phyloP scores from a whole-genome alignment of 2,797 vertebrate genomes.

The Somateria mollissima region DNA sequence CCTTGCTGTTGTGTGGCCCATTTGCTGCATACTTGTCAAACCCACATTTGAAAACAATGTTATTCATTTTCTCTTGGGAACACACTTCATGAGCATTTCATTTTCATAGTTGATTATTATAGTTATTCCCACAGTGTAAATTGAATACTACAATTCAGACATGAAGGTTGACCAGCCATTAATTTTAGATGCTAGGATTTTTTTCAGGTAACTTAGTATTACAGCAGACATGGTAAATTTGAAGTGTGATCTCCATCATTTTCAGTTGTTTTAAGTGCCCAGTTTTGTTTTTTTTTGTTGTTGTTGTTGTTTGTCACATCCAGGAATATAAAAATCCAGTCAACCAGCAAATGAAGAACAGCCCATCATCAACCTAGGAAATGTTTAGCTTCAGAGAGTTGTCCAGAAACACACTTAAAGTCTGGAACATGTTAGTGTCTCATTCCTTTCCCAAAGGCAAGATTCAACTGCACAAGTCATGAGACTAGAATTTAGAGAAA shows the following conservation, averaged over 20 bases:
- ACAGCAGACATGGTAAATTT: neutral
- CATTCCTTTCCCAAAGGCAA: constrained; percentile 41
- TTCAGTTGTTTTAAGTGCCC: neutral
- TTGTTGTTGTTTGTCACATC: neutral
- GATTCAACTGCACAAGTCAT: constrained; percentile 36
- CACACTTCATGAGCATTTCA: constrained; percentile 25
- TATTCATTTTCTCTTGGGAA: constrained; percentile 12
- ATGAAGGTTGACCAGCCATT: neutral
- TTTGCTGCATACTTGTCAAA: neutral
- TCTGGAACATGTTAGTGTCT: constrained; percentile 52
- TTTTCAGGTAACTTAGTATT: neutral
- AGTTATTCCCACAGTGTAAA: constrained; percentile 5
- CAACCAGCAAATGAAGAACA: neutral
- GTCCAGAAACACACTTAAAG: neutral
- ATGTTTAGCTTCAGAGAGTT: constrained; percentile 60
- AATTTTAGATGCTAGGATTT: neutral
- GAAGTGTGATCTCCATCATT: neutral
- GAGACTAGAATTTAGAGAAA: constrained; percentile 32
- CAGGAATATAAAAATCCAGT: constrained; percentile 1
- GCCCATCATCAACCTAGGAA: neutral
- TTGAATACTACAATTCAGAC: neutral
- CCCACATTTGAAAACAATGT: constrained; percentile 50
- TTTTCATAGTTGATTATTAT: neutral
- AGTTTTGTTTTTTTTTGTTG: neutral
- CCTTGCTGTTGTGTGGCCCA: constrained; percentile 40